A percentile compares a stretch with the other conserved stretches of the same genome.
Evolutionary conservation across 2,888 invertebrate species (phyloP).

Genomic region (Merodon equestris): DNA sequence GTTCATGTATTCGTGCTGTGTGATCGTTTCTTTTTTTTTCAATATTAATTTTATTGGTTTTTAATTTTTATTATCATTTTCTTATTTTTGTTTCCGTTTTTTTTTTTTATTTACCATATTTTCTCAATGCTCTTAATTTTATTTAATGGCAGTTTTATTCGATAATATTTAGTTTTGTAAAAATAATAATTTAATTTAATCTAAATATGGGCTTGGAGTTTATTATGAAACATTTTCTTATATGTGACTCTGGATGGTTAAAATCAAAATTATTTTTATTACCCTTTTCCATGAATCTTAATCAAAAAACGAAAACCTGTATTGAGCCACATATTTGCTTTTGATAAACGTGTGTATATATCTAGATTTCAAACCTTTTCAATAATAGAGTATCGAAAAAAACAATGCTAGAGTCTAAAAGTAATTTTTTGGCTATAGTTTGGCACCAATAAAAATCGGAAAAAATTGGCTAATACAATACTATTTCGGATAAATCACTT

Average conservation of each 20-base stretch:
- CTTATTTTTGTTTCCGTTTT: conserved; percentile 35
- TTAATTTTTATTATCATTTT: conserved; percentile 28
- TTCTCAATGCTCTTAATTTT: conserved; percentile 60
- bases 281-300: too few relatives aligned
- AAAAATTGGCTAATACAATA: conserved; percentile 14
- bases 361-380: too few relatives aligned
- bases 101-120: conserved; percentile 53
- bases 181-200: conserved; percentile 10
- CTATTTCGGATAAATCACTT: conserved; percentile 42
- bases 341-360: too few relatives aligned
- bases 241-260: too few relatives aligned
- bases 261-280: too few relatives aligned
- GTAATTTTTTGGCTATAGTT: too few relatives aligned
- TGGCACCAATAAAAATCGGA: conserved; percentile 43
- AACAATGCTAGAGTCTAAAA: too few relatives aligned
- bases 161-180: conserved; percentile 56
- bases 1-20: conserved; percentile 28
- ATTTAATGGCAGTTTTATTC: conserved; percentile 69
- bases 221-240: too few relatives aligned
- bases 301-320: too few relatives aligned
- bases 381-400: too few relatives aligned
- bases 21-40: neutral
- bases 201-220: too few relatives aligned
- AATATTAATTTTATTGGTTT: conserved; percentile 7
- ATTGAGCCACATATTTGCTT: too few relatives aligned